A percentile compares a stretch with the other conserved stretches of the same genome.
Evolutionary conservation across 2,888 invertebrate genomes (phyloP).

Genomic region (Himalopsyche japonica): DNA sequence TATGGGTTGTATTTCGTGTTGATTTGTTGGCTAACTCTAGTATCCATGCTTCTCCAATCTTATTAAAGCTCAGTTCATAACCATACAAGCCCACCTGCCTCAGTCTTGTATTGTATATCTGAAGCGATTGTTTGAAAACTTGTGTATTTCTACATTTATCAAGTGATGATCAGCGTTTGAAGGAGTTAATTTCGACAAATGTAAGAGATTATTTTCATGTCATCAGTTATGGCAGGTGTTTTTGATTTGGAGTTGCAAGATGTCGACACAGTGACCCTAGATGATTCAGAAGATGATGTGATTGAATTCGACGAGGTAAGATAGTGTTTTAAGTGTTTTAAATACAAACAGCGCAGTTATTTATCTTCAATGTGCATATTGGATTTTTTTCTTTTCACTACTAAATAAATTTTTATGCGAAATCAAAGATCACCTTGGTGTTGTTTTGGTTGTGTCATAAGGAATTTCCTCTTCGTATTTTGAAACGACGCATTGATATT

Average conservation of each 20-base stretch:
- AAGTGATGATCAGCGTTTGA: slow-evolving; percentile 1
- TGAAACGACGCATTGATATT: slow-evolving; percentile 10
- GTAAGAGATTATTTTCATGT: slow-evolving; percentile 46
- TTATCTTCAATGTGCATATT: not conserved
- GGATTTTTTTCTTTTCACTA: not conserved
- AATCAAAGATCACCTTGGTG: slow-evolving; percentile 29
- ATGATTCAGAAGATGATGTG: slow-evolving; percentile 84
- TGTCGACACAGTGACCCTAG: slow-evolving; percentile 65
- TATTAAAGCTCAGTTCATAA: slow-evolving; percentile 33
- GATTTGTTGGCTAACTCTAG: slow-evolving; percentile 22
- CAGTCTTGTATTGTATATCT: slow-evolving; percentile 4
- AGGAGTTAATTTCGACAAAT: slow-evolving; percentile 17
- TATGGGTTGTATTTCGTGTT: not conserved
- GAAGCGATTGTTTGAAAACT: not conserved
- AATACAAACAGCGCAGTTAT: not conserved
- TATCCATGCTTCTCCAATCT: slow-evolving; percentile 33
- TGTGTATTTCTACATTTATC: not conserved
- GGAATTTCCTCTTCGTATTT: slow-evolving; percentile 25
- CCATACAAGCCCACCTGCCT: slow-evolving; percentile 31
- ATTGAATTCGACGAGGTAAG: slow-evolving; percentile 86
- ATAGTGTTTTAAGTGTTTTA: not conserved
- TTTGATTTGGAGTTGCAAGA: slow-evolving; percentile 91
- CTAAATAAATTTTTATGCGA: not conserved
- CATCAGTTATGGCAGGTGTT: slow-evolving; percentile 80
- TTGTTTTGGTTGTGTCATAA: slow-evolving; percentile 36